Base-by-base conservation (phyloP, 2,888 invertebrate genomes). In the Galeopsomyia nigrocyanea region DNA sequence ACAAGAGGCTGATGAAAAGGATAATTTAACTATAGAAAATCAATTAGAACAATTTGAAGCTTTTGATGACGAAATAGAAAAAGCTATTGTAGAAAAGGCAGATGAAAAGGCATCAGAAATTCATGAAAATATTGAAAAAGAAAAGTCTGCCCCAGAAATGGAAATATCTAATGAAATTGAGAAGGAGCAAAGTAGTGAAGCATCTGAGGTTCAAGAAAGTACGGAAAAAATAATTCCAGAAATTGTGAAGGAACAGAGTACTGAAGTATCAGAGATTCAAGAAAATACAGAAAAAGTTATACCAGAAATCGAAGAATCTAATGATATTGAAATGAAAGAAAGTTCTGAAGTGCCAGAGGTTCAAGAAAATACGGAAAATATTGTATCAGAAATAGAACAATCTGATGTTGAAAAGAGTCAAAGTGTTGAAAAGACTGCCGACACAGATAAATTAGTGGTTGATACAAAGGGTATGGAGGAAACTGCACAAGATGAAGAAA, bases 401-500 rank as follows among this genome's bases (percentile, higher is more conserved):
- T 14, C 13, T 10, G 31, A 47, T 16, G 39, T 49, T 6, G 56
- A 68, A 16, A 49, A 67, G 16, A 49, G 56, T 14, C 21, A 67
- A 46, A 14, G 10, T 31, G 26, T 50, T 16, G 21, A 46, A 58
- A 16, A 63, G 3, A 46, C 53, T 46, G 61, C 60, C 19, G 50
- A 49, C 19, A 9, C 31, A 21, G 46, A 56, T n/a, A 60, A 47
- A 55, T 51, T 47, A 17, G 19, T n/a, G 19, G 60, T 16, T n/a
- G 9, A 61, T 50, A 6, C 9, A 31, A 55, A 17, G 13, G 21
- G 26, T 39, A 64, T 14, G 6, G 26, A 50, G 6, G 17, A 55
- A 61, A 47, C 46, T 47, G 31, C 67, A 21, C 49, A 39, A 13
- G 57, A 73, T 53, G 49, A 62, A 17, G 63, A 68, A 31, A 74